phyloP scores from a whole-genome alignment of 1,140 invertebrate species.

The Penaeus japonicus region DNA sequence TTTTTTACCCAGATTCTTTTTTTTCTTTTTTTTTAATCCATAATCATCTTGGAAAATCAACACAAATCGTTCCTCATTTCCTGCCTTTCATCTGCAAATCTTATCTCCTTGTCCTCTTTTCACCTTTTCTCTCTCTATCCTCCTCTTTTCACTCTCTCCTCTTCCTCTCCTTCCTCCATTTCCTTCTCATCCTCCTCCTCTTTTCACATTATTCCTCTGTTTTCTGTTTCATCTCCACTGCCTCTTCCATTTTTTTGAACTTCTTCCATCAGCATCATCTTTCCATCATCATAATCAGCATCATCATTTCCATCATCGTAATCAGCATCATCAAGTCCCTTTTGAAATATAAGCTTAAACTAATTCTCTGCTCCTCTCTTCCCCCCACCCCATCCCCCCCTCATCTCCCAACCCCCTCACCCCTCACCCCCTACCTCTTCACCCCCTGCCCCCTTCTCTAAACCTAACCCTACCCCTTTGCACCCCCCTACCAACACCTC shows the following conservation, averaged over 20 bases:
- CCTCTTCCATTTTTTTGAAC: neutral
- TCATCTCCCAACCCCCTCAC: neutral
- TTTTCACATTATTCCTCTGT: too few relatives aligned
- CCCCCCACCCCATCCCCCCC: neutral
- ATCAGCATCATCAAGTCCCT: neutral
- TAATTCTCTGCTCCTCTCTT: neutral
- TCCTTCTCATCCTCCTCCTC: too few relatives aligned
- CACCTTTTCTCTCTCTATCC: too few relatives aligned
- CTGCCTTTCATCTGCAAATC: too few relatives aligned
- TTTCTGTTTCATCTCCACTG: neutral
- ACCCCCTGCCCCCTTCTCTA: neutral
- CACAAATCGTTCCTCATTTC: too few relatives aligned
- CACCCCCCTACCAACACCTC: conserved; percentile 59
- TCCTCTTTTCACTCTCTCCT: too few relatives aligned
- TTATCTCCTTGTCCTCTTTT: too few relatives aligned
- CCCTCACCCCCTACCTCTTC: neutral
- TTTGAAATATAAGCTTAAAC: neutral
- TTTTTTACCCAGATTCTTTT: too few relatives aligned
- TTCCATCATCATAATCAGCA: neutral
- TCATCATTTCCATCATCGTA: neutral
- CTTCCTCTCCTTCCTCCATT: too few relatives aligned
- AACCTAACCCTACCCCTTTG: neutral
- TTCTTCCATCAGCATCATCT: too few relatives aligned
- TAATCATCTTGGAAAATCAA: too few relatives aligned
- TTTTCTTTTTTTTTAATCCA: too few relatives aligned